Conservation (phyloP, 30 jellyfish, hydroid and myxozoan genomes). For the Chrysaora quinquecirrha region DNA sequence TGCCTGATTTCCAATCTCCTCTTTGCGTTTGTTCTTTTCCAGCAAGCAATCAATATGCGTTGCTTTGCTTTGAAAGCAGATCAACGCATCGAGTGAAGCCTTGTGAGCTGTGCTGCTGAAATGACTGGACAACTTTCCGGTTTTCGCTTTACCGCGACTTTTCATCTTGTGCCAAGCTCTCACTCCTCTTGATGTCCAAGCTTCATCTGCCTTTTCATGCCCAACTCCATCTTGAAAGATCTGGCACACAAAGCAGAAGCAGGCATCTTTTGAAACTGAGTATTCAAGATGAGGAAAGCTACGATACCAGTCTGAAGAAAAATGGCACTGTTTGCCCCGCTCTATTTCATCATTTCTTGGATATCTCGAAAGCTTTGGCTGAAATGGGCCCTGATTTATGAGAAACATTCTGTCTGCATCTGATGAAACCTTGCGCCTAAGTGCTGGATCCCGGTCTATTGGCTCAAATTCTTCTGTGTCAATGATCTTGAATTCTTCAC, state of each 20-base stretch:
- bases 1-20: slow-evolving; percentile 5
- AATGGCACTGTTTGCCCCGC: not conserved
- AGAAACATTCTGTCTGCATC: slow-evolving; percentile 10
- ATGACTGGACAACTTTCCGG: slow-evolving; percentile 29
- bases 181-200: slow-evolving; percentile 51
- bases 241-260: slow-evolving; percentile 42
- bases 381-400: slow-evolving; percentile 14
- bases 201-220: slow-evolving; percentile 17
- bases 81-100: slow-evolving; percentile 28
- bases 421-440: not conserved
- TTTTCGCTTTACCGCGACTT: slow-evolving; percentile 27
- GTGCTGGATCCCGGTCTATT: slow-evolving; percentile 23
- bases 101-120: slow-evolving; percentile 28
- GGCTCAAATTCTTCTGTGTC: slow-evolving; percentile 1
- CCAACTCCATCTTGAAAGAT: slow-evolving; percentile 60
- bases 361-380: slow-evolving; percentile 24
- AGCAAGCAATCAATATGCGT: slow-evolving; percentile 3
- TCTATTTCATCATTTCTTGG: slow-evolving; percentile 4
- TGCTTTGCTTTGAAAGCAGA: not conserved
- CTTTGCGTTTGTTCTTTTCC: slow-evolving; percentile 1
- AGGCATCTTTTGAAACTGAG: slow-evolving; percentile 14
- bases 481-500: not conserved
- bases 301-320: no score
- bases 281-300: slow-evolving; percentile 43
- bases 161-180: slow-evolving; percentile 35